Percentiles rank a stretch among this genome's conserved stretches.
Evolutionary conservation across 2,113 vertebrate genomes (phyloP).

Genomic region (Dasyurus viverrinus): DNA sequence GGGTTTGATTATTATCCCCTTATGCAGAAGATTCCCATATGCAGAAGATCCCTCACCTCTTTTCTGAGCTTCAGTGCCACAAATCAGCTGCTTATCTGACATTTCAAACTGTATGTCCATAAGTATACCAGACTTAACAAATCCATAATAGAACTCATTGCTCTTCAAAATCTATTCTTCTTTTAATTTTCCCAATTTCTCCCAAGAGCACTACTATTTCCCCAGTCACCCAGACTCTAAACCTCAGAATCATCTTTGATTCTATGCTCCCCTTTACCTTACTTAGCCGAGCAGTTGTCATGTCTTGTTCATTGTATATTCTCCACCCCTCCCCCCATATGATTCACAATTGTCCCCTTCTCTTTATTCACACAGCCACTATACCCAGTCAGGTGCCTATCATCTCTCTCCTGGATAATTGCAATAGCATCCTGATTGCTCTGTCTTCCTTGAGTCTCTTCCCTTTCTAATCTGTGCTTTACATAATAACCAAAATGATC

Average conservation of each 20-base stretch:
- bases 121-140: too few species aligned
- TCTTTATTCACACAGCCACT: not conserved
- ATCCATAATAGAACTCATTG: too few species aligned
- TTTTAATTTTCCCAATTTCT: not conserved
- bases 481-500: not conserved
- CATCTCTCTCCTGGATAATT: not conserved
- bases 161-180: not conserved
- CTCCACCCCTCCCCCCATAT: not conserved
- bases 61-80: not conserved
- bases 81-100: not conserved
- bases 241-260: not conserved
- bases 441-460: not conserved
- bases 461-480: not conserved
- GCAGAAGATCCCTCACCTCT: too few species aligned
- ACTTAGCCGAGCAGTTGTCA: not conserved
- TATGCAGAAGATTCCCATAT: too few species aligned
- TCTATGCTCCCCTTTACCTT: not conserved
- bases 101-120: too few species aligned
- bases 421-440: not conserved
- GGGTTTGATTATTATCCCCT: too few species aligned
- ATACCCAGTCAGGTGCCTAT: not conserved
- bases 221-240: not conserved
- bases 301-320: not conserved
- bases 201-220: not conserved
- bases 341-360: not conserved